Evolutionary conservation across 2,888 invertebrate genomes (phyloP).

Genomic region (Margaritifera margaritifera): DNA sequence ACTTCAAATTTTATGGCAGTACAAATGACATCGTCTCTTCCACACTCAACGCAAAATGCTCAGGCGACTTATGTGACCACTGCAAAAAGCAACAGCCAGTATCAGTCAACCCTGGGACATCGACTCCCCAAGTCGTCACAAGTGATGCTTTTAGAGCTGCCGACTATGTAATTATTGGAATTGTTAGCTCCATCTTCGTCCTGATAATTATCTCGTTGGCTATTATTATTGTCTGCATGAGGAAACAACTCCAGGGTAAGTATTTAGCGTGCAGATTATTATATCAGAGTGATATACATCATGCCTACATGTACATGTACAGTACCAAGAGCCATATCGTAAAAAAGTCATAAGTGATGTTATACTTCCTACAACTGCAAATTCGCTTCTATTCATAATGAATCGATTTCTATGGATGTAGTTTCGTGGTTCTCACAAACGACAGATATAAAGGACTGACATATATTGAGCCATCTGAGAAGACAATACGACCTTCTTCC

Average conservation of each 20-base stretch:
- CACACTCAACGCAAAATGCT: conserved; percentile 15
- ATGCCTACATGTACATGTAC: too few species aligned
- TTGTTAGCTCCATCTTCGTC: conserved; percentile 35
- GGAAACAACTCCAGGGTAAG: conserved; percentile 34
- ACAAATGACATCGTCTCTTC: conserved; percentile 13
- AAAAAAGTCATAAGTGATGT: too few species aligned
- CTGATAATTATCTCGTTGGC: conserved; percentile 33
- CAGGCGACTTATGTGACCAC: conserved; percentile 21
- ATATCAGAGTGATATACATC: too few species aligned
- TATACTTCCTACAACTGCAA: too few species aligned
- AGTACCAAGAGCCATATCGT: too few species aligned
- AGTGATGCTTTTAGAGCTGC: conserved; percentile 26
- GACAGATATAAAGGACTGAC: too few species aligned
- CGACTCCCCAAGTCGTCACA: conserved; percentile 11
- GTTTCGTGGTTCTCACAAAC: too few species aligned
- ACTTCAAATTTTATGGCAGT: conserved; percentile 20
- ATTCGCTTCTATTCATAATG: too few species aligned
- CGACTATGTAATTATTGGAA: conserved; percentile 40
- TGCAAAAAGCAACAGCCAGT: conserved; percentile 14
- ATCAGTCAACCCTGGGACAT: conserved; percentile 7
- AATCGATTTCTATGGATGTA: too few species aligned
- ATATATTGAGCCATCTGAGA: too few species aligned
- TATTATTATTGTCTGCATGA: conserved; percentile 35
- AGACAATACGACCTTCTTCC: too few species aligned
- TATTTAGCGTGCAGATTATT: background rate